These are phyloP conservation scores for Coelopa frigida DNA, from an alignment of 1,140 invertebrate genomes.

Conservation along the genomic window DNA sequence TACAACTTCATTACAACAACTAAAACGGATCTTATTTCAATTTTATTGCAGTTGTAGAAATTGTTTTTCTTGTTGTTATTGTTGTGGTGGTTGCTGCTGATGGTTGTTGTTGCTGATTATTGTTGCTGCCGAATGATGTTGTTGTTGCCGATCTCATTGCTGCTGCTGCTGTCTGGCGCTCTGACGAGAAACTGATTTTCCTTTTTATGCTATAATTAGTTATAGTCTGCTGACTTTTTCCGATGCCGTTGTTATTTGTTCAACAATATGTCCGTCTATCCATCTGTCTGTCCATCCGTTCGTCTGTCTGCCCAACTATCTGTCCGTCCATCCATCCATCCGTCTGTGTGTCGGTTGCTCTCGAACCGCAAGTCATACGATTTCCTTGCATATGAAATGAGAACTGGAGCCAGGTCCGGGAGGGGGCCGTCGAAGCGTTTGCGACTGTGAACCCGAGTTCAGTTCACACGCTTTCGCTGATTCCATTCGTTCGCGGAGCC, in stretches of 20 bases:
- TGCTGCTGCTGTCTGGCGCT: neutral
- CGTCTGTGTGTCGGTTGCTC: neutral
- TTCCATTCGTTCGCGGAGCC: too few species aligned
- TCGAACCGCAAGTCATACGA: neutral
- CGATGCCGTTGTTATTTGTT: neutral
- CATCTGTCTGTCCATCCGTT: neutral
- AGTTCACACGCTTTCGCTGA: constrained; percentile 43
- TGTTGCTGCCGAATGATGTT: too few species aligned
- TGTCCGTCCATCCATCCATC: neutral
- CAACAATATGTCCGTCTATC: neutral
- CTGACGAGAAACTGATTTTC: neutral
- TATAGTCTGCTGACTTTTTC: neutral
- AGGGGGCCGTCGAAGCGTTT: neutral
- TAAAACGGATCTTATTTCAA: too few species aligned
- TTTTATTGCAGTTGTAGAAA: too few species aligned
- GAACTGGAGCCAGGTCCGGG: neutral
- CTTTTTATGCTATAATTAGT: neutral
- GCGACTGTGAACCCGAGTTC: constrained; percentile 24
- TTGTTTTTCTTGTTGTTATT: too few species aligned
- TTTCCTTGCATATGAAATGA: neutral
- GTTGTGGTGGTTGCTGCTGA: too few species aligned
- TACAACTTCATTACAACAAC: too few species aligned
- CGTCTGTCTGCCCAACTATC: neutral
- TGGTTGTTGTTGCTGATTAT: too few species aligned
- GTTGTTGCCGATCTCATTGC: neutral